Conservation (phyloP, 2,797 vertebrate species). For the Notoglanidium macrostoma region DNA sequence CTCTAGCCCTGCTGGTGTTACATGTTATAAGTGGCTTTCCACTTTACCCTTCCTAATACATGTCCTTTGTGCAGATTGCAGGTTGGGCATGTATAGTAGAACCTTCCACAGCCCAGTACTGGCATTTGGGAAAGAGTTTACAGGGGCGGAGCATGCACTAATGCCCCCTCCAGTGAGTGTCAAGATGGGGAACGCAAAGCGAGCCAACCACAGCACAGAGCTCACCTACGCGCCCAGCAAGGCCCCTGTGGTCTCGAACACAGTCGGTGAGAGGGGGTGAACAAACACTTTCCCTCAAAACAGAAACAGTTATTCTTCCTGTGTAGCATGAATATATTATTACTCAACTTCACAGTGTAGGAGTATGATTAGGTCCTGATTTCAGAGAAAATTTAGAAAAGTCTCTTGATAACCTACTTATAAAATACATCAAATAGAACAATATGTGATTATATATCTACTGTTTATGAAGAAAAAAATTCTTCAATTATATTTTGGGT, state of each 20-base stretch:
- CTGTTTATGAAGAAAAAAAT: neutral
- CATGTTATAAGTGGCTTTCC: neutral
- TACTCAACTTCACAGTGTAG: too few relatives aligned
- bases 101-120: constrained; percentile 14
- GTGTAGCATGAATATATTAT: too few relatives aligned
- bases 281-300: neutral
- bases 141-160: constrained; percentile 54
- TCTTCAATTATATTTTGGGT: neutral
- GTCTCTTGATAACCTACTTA: neutral
- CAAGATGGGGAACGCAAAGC: constrained; percentile 67
- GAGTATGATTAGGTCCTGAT: neutral
- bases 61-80: constrained; percentile 55
- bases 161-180: constrained; percentile 53
- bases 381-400: neutral
- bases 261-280: neutral
- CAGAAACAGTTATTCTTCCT: neutral
- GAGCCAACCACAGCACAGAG: constrained; percentile 61
- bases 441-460: neutral
- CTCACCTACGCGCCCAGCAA: constrained; percentile 36
- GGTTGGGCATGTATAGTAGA: constrained; percentile 25
- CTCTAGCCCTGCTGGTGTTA: neutral
- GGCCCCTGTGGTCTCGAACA: constrained; percentile 34
- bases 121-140: constrained; percentile 48
- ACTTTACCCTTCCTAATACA: neutral
- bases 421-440: neutral